Evolutionary conservation across 2,888 invertebrate genomes (phyloP), one percentile per base, ranked within the genome.

Genomic region (Archips crataeganus): DNA sequence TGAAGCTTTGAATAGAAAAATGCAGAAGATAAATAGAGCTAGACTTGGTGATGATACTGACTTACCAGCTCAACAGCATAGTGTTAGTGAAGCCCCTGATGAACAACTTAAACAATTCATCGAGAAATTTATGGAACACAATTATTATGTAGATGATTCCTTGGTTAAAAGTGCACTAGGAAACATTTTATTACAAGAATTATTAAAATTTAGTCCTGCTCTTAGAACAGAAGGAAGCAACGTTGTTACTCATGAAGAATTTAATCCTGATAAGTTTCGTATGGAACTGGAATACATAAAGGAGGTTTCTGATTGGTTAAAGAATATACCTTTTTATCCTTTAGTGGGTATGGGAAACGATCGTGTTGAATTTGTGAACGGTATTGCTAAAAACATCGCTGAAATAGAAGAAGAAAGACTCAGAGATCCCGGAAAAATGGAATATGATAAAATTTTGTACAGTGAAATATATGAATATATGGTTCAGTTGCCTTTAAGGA

Each of bases 301-400:
- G 75, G 79, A 84, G 42, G 80, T 91, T 75, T 85, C 89, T 10
- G 88, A 90, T 79, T 91, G 91, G 89, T 78, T 92, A n/a, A 90
- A 85, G 69, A 82, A 80, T 59, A 76, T 89, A 76, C 88, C 88
- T 2, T 77, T 90, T 32, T 79, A 84, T 15, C 62, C 77, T 49
- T 75, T 80, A 10, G 88, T 84, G 75, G 86, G 86, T 1, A 75
- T 81, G 2, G 82, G 81, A 11, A 87, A 76, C 78, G 65, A 81
- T 13, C 77, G 87, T n/a, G 79, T 85, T 65, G 84, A 88, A 66
- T 86, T 86, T 75, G 81, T 90, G 8, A 84, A 80, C 36, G 82
- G 82, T 76, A 75, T 91, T 3, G 88, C 90, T 39, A 83, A 78
- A 75, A 84, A 86, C 57, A 85, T 91, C 62, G 78, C 79, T 73